Percentiles rank a stretch among this genome's conserved stretches.
Evolutionary conservation across 2,113 vertebrate genomes (phyloP).

Genomic region (Perca fluviatilis): DNA sequence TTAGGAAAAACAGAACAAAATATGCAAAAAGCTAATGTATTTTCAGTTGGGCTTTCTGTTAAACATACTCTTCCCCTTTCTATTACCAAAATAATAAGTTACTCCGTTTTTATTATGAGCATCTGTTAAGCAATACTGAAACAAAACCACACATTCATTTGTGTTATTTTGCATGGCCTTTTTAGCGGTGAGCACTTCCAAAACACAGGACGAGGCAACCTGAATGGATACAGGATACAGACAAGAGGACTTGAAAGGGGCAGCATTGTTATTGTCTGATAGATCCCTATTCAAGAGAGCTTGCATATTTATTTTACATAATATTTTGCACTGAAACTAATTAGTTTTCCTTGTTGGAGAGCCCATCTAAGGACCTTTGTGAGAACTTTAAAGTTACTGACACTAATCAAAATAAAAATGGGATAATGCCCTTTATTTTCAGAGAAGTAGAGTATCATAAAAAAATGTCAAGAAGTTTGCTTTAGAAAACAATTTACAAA

Average conservation of each 20-base stretch:
- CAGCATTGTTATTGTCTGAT: conserved; percentile 61
- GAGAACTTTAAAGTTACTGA: conserved; percentile 45
- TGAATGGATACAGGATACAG: conserved; percentile 48
- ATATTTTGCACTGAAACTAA: conserved; percentile 54
- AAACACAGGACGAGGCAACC: neutral
- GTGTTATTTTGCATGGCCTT: conserved; percentile 26
- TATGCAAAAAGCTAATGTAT: neutral
- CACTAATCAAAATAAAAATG: conserved; percentile 54
- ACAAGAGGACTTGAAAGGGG: conserved; percentile 65
- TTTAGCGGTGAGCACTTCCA: conserved; percentile 40
- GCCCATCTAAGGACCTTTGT: conserved; percentile 43
- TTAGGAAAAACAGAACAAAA: neutral
- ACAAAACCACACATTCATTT: conserved; percentile 28
- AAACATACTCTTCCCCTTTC: neutral
- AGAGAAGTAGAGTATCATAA: conserved; percentile 8
- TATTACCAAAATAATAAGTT: neutral
- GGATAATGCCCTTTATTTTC: conserved; percentile 23
- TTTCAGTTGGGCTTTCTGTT: neutral
- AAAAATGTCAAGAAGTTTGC: conserved; percentile 52
- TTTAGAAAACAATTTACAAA: conserved; percentile 30
- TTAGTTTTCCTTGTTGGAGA: conserved; percentile 53
- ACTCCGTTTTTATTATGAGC: conserved; percentile 1
- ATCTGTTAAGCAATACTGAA: conserved; percentile 13
- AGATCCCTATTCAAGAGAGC: conserved; percentile 56
- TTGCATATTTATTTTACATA: conserved; percentile 41